phyloP scores from a whole-genome alignment of 2,888 invertebrate species.

The Tortrix viridana region DNA sequence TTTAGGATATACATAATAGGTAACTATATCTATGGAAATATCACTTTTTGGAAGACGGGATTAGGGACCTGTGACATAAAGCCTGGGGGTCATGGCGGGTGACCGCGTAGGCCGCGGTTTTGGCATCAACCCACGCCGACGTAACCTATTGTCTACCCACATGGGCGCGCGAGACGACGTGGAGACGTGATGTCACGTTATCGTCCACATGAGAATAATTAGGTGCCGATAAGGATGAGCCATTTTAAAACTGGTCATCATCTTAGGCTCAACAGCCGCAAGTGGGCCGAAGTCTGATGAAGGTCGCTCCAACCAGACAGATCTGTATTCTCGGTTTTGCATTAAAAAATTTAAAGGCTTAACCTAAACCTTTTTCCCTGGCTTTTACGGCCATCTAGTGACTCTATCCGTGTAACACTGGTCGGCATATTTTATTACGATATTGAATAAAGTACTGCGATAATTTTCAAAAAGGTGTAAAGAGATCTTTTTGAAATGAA shows the following conservation, averaged over 20 bases:
- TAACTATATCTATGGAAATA: slow-evolving; percentile 12
- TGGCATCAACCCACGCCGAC: slow-evolving; percentile 66
- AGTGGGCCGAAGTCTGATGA: no score
- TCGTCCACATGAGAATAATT: slow-evolving; percentile 27
- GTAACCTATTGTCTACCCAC: slow-evolving; percentile 74
- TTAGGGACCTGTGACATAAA: slow-evolving; percentile 15
- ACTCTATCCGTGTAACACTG: no score
- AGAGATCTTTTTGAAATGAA: no score
- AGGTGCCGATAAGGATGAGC: slow-evolving; percentile 22
- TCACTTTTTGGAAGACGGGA: slow-evolving; percentile 13
- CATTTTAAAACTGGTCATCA: not conserved
- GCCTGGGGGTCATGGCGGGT: slow-evolving; percentile 37
- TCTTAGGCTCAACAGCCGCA: no score
- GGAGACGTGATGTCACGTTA: slow-evolving; percentile 69
- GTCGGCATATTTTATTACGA: no score
- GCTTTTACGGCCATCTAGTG: no score
- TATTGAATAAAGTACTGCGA: no score
- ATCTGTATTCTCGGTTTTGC: no score
- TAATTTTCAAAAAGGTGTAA: no score
- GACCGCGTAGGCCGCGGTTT: slow-evolving; percentile 72
- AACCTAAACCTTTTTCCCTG: no score
- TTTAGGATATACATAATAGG: not conserved
- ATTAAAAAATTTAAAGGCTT: no score
- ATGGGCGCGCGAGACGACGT: slow-evolving; percentile 47
- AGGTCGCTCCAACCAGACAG: no score